These are phyloP conservation scores for Papilio elwesi DNA, from an alignment of 2,888 invertebrate genomes.

Conservation along the genomic window DNA sequence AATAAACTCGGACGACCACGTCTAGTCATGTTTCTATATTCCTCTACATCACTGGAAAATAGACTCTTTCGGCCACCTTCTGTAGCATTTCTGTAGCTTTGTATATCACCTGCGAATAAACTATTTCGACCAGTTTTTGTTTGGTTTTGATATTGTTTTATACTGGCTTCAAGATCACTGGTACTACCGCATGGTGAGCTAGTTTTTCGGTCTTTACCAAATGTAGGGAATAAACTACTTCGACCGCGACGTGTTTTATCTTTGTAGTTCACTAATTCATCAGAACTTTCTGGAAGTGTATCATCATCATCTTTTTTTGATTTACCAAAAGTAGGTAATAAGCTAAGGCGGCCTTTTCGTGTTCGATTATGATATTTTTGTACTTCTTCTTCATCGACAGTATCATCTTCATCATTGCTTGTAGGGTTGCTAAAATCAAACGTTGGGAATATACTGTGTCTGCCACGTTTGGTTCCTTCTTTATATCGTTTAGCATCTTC, in stretches of 20 bases:
- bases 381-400: conserved; percentile 74
- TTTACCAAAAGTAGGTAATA: conserved; percentile 76
- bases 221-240: conserved; percentile 72
- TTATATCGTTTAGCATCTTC: conserved; percentile 67
- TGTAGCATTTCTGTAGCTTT: conserved; percentile 55
- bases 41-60: conserved; percentile 67
- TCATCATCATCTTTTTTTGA: conserved; percentile 63
- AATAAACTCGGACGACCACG: conserved; percentile 76
- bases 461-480: conserved; percentile 70
- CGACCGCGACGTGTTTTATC: conserved; percentile 72
- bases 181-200: conserved; percentile 61
- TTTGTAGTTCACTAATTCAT: conserved; percentile 75
- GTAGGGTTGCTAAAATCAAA: conserved; percentile 70
- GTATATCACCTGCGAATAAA: conserved; percentile 61
- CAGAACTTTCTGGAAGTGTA: conserved; percentile 74
- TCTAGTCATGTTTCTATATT: conserved; percentile 70
- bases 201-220: conserved; percentile 72
- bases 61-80: conserved; percentile 54
- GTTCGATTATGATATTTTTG: conserved; percentile 73
- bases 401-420: conserved; percentile 69
- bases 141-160: conserved; percentile 71
- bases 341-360: conserved; percentile 71
- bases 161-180: conserved; percentile 71
- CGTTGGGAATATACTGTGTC: conserved; percentile 75
- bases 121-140: conserved; percentile 64